These are phyloP conservation scores for Clupea harengus DNA, from an alignment of 2,113 vertebrate genomes.

Conservation along the genomic window DNA sequence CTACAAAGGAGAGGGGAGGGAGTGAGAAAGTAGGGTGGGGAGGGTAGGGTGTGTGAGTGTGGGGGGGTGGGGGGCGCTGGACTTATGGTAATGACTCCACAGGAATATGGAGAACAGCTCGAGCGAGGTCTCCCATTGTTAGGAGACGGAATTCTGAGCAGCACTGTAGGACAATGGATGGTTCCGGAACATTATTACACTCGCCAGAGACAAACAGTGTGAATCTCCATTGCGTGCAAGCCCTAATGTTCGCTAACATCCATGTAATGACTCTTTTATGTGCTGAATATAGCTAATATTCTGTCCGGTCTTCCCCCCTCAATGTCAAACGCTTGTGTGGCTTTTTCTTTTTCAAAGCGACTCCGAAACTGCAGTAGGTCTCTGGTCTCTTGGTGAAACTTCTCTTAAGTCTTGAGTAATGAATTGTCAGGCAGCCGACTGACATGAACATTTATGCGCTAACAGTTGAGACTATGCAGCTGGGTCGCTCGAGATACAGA, in stretches of 20 bases:
- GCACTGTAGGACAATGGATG: conserved; percentile 34
- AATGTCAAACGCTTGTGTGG: conserved; percentile 24
- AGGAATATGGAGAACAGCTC: conserved; percentile 32
- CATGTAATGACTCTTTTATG: conserved; percentile 52
- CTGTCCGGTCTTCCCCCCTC: conserved; percentile 35
- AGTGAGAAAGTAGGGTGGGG: not conserved
- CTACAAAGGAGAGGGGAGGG: conserved; percentile 9
- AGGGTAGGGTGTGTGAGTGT: not conserved
- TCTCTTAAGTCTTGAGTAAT: not conserved
- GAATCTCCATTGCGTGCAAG: conserved; percentile 42
- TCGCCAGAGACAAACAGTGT: conserved; percentile 45
- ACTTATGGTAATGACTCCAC: conserved; percentile 52
- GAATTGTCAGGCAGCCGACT: not conserved
- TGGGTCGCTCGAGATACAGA: not conserved
- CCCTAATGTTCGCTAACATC: conserved; percentile 50
- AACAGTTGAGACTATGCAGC: not conserved
- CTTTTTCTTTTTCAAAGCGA: not conserved
- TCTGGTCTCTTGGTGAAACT: not conserved
- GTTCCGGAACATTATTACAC: conserved; percentile 44
- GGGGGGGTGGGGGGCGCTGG: conserved; percentile 5
- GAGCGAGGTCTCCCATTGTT: conserved; percentile 41
- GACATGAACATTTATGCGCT: not conserved
- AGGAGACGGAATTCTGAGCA: conserved; percentile 21
- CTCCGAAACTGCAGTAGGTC: not conserved
- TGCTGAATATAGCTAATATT: conserved; percentile 32